Conservation (phyloP, 2,888 invertebrate genomes). For the Suillia variegata region DNA sequence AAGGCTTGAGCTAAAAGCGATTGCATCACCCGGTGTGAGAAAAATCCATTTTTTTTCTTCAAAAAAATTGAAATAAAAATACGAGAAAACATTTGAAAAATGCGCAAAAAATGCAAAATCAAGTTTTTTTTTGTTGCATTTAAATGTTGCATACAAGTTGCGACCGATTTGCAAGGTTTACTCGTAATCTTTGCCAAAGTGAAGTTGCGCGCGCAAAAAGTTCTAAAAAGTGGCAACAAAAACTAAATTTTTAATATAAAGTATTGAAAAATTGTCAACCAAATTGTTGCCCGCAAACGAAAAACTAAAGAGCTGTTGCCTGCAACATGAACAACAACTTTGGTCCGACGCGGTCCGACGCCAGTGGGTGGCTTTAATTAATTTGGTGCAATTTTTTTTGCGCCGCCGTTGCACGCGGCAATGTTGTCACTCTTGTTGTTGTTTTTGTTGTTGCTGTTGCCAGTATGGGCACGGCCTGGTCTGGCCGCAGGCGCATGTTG, state of each 20-base stretch:
- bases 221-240: too few relatives aligned
- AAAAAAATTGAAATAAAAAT: too few relatives aligned
- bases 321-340: neutral
- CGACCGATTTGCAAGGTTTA: neutral
- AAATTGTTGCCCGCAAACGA: too few relatives aligned
- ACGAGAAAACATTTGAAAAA: neutral
- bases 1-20: neutral
- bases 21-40: slow-evolving; percentile 12
- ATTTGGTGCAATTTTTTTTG: slow-evolving; percentile 47
- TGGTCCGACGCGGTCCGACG: neutral
- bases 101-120: neutral
- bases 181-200: too few relatives aligned
- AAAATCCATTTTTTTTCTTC: too few relatives aligned
- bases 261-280: too few relatives aligned
- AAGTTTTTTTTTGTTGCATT: neutral
- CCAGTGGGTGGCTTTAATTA: slow-evolving; percentile 48
- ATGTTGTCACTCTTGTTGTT: neutral
- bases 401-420: slow-evolving; percentile 28
- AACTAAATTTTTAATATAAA: too few relatives aligned
- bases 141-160: neutral
- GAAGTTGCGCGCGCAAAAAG: too few relatives aligned
- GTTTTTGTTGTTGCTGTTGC: neutral
- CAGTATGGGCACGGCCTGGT: slow-evolving; percentile 11
- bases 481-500: slow-evolving; percentile 10
- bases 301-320: too few relatives aligned